These are phyloP conservation scores for Linnaemya tessellans DNA, from an alignment of 2,888 invertebrate species.

Conservation along the genomic window DNA sequence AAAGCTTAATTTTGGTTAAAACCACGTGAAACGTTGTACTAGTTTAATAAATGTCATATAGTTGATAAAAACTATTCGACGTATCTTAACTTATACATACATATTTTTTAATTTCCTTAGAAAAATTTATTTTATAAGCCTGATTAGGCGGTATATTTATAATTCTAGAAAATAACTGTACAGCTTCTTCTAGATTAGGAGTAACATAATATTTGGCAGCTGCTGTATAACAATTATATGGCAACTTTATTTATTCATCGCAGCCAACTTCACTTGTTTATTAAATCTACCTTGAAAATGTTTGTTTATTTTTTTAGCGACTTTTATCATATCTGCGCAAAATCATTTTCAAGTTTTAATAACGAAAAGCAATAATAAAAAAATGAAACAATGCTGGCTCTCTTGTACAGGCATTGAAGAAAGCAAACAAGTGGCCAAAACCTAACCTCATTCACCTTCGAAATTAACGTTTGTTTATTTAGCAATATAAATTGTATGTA, in stretches of 20 bases:
- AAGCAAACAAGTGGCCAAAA: constrained; percentile 71
- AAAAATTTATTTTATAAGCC: too few relatives aligned
- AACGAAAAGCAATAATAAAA: neutral
- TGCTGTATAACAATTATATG: constrained; percentile 20
- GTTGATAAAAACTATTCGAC: too few relatives aligned
- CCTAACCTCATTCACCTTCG: constrained; percentile 42
- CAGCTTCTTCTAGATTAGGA: too few relatives aligned
- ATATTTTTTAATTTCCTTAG: too few relatives aligned
- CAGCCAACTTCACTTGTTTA: constrained; percentile 55
- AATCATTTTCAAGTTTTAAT: constrained; percentile 36
- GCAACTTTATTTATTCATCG: constrained; percentile 28
- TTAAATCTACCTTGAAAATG: constrained; percentile 35
- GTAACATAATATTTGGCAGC: neutral
- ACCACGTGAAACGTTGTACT: too few relatives aligned
- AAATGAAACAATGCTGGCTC: neutral
- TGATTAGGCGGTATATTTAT: too few relatives aligned
- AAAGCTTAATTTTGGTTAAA: too few relatives aligned
- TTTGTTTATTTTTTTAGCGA: constrained; percentile 29
- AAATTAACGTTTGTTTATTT: constrained; percentile 13
- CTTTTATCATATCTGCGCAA: constrained; percentile 29
- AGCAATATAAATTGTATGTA: neutral
- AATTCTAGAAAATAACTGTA: too few relatives aligned
- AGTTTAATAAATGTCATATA: too few relatives aligned
- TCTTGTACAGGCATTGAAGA: neutral
- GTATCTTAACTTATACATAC: too few relatives aligned